phyloP scores from a whole-genome alignment of 2,888 invertebrate species.

The Achlya flavicornis region DNA sequence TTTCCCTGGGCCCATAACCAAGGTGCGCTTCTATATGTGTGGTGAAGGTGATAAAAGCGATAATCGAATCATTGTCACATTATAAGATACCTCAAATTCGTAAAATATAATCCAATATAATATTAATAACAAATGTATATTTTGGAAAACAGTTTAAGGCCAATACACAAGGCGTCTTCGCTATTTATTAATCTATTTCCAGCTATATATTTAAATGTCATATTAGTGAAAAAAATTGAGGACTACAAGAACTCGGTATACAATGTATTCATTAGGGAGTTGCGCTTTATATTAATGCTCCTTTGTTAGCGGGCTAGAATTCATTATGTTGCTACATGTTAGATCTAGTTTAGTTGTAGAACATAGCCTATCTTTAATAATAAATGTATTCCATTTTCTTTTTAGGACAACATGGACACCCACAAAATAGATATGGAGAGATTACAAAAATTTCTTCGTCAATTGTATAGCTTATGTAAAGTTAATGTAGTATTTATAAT shows the following conservation, averaged over 20 bases:
- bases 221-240: too few species aligned
- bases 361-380: neutral
- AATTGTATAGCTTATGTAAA: slow-evolving; percentile 82
- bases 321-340: neutral
- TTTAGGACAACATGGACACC: slow-evolving; percentile 89
- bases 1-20: neutral
- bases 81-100: neutral
- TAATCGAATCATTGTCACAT: neutral
- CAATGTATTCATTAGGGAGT: neutral
- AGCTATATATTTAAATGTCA: too few species aligned
- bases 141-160: too few species aligned
- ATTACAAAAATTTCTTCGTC: slow-evolving; percentile 79
- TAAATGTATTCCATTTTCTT: slow-evolving; percentile 32
- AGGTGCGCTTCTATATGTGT: neutral
- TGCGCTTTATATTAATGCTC: neutral
- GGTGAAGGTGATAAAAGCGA: neutral
- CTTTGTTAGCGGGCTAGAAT: neutral
- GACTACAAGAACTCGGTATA: neutral
- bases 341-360: neutral
- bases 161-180: too few species aligned
- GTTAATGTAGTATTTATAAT: slow-evolving; percentile 83
- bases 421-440: slow-evolving; percentile 87
- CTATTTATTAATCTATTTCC: too few species aligned
- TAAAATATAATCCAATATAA: too few species aligned
- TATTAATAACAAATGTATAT: too few species aligned